A percentile compares a stretch with the other conserved stretches of the same genome.
These are phyloP conservation scores for Sesia apiformis DNA, from an alignment of 2,888 invertebrate species.

Conservation along the genomic window DNA sequence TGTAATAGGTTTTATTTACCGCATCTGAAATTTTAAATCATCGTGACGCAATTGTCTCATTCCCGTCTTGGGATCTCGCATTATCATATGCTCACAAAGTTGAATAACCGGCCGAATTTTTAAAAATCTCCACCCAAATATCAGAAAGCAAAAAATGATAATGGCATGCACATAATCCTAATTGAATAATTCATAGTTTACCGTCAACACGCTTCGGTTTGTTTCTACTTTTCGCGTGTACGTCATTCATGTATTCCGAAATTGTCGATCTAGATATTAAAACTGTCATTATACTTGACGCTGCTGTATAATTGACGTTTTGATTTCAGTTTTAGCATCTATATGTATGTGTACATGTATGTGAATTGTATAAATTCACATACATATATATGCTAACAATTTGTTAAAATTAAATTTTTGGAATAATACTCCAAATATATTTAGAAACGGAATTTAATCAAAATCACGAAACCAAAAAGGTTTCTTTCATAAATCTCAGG, in stretches of 20 bases:
- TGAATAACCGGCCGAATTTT: slow-evolving; percentile 65
- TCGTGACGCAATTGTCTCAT: slow-evolving; percentile 6
- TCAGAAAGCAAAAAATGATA: slow-evolving; percentile 44
- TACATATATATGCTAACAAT: too few relatives aligned
- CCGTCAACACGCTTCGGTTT: slow-evolving; percentile 28
- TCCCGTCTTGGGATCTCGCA: slow-evolving; percentile 1
- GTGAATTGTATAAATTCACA: too few relatives aligned
- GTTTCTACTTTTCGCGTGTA: slow-evolving; percentile 32
- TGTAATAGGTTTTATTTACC: not conserved
- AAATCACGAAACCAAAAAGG: too few relatives aligned
- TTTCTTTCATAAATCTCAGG: too few relatives aligned
- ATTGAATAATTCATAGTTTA: slow-evolving; percentile 50
- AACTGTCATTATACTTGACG: slow-evolving; percentile 29
- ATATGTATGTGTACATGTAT: too few relatives aligned
- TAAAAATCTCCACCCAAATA: slow-evolving; percentile 54
- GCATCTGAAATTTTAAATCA: not conserved
- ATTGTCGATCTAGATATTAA: slow-evolving; percentile 50
- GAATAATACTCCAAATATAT: too few relatives aligned
- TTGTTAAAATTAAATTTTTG: too few relatives aligned
- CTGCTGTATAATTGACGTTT: slow-evolving; percentile 18
- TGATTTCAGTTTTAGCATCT: not conserved
- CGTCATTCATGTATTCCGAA: slow-evolving; percentile 34
- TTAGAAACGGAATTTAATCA: too few relatives aligned
- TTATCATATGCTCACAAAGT: slow-evolving; percentile 17
- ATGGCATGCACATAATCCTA: slow-evolving; percentile 24